These are phyloP conservation scores for Punctoribates punctum DNA, from an alignment of 2,888 invertebrate genomes.

Conservation along the genomic window DNA sequence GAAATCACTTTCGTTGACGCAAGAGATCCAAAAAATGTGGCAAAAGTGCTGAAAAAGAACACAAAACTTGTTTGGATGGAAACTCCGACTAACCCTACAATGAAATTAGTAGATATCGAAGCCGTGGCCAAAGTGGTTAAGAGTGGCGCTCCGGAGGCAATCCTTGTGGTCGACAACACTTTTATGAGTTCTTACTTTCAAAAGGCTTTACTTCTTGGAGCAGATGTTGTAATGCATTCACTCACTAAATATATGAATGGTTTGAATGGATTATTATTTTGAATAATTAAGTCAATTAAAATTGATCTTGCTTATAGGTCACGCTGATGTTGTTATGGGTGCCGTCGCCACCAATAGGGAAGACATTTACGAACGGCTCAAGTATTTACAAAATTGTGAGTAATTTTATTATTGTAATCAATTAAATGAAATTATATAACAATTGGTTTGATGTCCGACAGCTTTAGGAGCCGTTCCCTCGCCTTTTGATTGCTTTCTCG, in stretches of 20 bases:
- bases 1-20: slow-evolving; percentile 73
- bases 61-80: slow-evolving; percentile 89
- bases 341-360: slow-evolving; percentile 71
- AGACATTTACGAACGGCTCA: slow-evolving; percentile 65
- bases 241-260: slow-evolving; percentile 91
- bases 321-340: slow-evolving; percentile 97
- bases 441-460: slow-evolving; percentile 53
- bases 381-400: slow-evolving; percentile 72
- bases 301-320: slow-evolving; percentile 57
- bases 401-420: not conserved
- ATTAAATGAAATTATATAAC: not conserved
- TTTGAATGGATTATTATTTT: slow-evolving; percentile 54
- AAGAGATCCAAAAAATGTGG: slow-evolving; percentile 64
- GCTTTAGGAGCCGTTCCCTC: slow-evolving; percentile 91
- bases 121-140: slow-evolving; percentile 65
- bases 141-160: slow-evolving; percentile 58
- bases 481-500: slow-evolving; percentile 91
- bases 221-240: slow-evolving; percentile 85
- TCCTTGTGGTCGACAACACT: slow-evolving; percentile 86
- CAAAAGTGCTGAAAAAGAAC: slow-evolving; percentile 68
- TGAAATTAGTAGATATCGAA: slow-evolving; percentile 83
- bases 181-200: slow-evolving; percentile 85
- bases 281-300: not conserved
- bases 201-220: slow-evolving; percentile 82
- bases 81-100: slow-evolving; percentile 89